These are phyloP conservation scores for Malthinus seriepunctatus DNA, from an alignment of 2,888 invertebrate species.

Conservation along the genomic window DNA sequence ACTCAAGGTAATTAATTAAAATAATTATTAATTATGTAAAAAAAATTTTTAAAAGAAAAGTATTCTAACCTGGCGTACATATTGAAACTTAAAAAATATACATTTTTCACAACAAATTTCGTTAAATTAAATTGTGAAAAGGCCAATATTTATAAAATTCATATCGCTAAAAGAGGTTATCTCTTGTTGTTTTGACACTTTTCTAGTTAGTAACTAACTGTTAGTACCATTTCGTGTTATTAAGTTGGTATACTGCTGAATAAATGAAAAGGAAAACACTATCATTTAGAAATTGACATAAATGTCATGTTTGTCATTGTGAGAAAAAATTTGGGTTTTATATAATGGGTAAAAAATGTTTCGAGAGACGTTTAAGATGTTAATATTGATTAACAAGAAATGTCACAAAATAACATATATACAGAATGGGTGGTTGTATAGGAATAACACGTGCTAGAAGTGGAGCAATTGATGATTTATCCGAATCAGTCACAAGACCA, in stretches of 20 bases:
- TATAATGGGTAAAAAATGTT: conserved; percentile 53
- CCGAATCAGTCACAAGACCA: conserved; percentile 79
- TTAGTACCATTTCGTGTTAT: neutral
- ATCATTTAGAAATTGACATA: conserved; percentile 20
- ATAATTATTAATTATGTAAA: too few species aligned
- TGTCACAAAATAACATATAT: conserved; percentile 57
- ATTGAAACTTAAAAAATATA: neutral
- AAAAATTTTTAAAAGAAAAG: too few species aligned
- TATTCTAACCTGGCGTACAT: conserved; percentile 3
- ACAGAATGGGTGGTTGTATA: conserved; percentile 87
- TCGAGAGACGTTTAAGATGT: conserved; percentile 37
- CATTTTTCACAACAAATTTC: neutral
- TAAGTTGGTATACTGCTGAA: conserved; percentile 1
- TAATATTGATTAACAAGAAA: conserved; percentile 49
- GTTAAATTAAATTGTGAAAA: neutral
- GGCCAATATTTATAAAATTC: neutral
- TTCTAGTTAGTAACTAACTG: neutral
- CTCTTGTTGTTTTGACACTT: too few species aligned
- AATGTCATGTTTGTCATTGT: conserved; percentile 36
- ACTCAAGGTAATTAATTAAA: too few species aligned
- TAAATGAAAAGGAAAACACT: conserved; percentile 19
- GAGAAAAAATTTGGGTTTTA: conserved; percentile 34
- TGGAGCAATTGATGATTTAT: conserved; percentile 79
- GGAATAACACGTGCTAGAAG: conserved; percentile 81
- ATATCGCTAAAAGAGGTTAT: conserved; percentile 1